Evolutionary conservation across 2,888 invertebrate genomes (phyloP), one percentile per base, ranked within the genome.

Genomic region (Nycteola revayana): DNA sequence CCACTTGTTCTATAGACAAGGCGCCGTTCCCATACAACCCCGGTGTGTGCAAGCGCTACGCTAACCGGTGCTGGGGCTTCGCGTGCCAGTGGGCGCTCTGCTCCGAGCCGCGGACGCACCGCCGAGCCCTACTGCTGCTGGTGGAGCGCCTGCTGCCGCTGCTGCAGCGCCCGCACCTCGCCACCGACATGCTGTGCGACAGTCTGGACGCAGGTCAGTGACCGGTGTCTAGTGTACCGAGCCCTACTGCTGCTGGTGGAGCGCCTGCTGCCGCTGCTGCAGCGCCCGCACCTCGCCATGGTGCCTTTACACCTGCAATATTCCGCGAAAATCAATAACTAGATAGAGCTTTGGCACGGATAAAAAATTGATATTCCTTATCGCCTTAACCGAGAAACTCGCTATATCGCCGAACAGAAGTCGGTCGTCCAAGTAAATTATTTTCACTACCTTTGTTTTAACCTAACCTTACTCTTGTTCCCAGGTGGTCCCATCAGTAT

Each of bases 151-250:
- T 97, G 11, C 90, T 98, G 86, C 92, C 94, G 9, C 91, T 95
- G 75, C 90, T 98, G 51, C 91, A 92, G 22, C 93, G 93, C 60
- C 97, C 98, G 6, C 89, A 96, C 33, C 86, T 95, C 42, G 90
- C 98, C 55, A 96, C 97, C 1, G 98, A 98, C 74, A 97, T 97
- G 84, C 90, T 98, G 10, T 95, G 97, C 90, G 94, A 96, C 64
- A 96, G 96, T 1, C 91, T 97, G 49, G 95, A 96, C 67, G 91
- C 93, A 27, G 95, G 94, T 93, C n/a, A n/a, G n/a, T n/a, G n/a
- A n/a, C n/a, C n/a, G n/a, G n/a, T n/a, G n/a, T n/a, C n/a, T n/a
- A n/a, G n/a, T n/a, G n/a, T n/a, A n/a, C 36, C 93, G 94, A 55
- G 90, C 97, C 32, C 86, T 98, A 24, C 89, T 96, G 43, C 91